Conservation (phyloP, 2,888 invertebrate genomes). For the Endomychus coccineus region DNA sequence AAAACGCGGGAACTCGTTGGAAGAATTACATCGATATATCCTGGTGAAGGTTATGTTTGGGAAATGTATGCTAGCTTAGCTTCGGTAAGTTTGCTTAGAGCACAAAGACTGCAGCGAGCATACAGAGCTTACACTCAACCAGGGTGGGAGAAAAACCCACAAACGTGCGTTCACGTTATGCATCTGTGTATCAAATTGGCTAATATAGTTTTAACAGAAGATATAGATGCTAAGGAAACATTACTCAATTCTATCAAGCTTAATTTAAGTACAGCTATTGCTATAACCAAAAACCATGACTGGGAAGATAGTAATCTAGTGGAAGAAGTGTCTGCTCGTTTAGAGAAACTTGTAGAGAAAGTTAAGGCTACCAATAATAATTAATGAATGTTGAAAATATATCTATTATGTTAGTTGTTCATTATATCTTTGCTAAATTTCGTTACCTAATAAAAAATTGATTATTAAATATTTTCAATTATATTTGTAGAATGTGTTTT, state of each 20-base stretch:
- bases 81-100: slow-evolving; percentile 50
- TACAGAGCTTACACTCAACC: slow-evolving; percentile 63
- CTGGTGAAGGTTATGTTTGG: slow-evolving; percentile 71
- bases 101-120: slow-evolving; percentile 70
- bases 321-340: slow-evolving; percentile 27
- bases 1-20: slow-evolving; percentile 64
- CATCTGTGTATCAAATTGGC: slow-evolving; percentile 53
- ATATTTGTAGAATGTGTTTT: too few relatives aligned
- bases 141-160: slow-evolving; percentile 54
- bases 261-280: slow-evolving; percentile 37
- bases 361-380: too few relatives aligned
- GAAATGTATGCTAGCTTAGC: slow-evolving; percentile 70
- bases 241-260: slow-evolving; percentile 35
- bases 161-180: slow-evolving; percentile 55
- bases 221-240: slow-evolving; percentile 32
- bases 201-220: slow-evolving; percentile 49
- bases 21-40: slow-evolving; percentile 60
- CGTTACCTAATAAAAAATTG: too few relatives aligned
- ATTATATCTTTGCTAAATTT: too few relatives aligned
- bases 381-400: too few relatives aligned
- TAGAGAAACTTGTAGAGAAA: slow-evolving; percentile 11
- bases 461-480: too few relatives aligned
- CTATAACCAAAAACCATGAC: slow-evolving; percentile 41
- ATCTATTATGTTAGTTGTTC: too few relatives aligned
- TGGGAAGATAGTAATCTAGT: slow-evolving; percentile 38